Base-by-base conservation (phyloP, 2,113 vertebrate species). In the Galeopterus variegatus region DNA sequence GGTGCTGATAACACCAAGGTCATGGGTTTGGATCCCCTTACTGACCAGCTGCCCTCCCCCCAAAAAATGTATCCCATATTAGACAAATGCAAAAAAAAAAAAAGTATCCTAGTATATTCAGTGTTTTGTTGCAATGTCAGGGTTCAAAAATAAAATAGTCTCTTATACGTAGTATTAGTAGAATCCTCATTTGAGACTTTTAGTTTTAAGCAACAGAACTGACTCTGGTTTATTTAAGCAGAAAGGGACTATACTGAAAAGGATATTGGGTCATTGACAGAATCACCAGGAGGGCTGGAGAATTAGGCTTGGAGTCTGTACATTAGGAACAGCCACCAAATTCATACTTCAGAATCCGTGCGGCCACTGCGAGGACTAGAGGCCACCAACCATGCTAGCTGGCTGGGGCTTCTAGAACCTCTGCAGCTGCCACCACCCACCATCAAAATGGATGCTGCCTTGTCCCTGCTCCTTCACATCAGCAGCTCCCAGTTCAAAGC, bases 111-210 rank as follows among this genome's bases (percentile, higher is more conserved):
- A 24, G 15, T 65, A 23, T 69, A 11, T 52, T n/a, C 31, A 21
- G 3, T 9, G 28, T 33, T 80, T 82, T n/a, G 8, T 52, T 50
- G 15, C 50, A 76, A 82, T 19, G 15, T 85, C 36, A 84, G 17
- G 2, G 36, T 62, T 80, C 60, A 76, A 92, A 92, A 88, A 64
- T 76, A 26, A 89, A 89, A 70, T n/a, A 33, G 60, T 88, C 69
- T 69, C 17, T 48, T 45, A 5, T 76, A 21, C 31, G 21, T 23
- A 52, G 62, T 52, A 48, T 45, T 41, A 11, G 10, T 45, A 52
- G 62, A 76, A 72, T 21, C 36, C 33, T 28, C 79, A 52, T 72
- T 89, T 36, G 72, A 56, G 50, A 85, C 79, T 95, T 84, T 90
- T 80, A 52, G 10, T 58, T 85, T 89, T 80, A 84, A 80, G 56